Evolutionary conservation across 2,113 vertebrate genomes (phyloP).

Genomic region (Trogon melanurus): DNA sequence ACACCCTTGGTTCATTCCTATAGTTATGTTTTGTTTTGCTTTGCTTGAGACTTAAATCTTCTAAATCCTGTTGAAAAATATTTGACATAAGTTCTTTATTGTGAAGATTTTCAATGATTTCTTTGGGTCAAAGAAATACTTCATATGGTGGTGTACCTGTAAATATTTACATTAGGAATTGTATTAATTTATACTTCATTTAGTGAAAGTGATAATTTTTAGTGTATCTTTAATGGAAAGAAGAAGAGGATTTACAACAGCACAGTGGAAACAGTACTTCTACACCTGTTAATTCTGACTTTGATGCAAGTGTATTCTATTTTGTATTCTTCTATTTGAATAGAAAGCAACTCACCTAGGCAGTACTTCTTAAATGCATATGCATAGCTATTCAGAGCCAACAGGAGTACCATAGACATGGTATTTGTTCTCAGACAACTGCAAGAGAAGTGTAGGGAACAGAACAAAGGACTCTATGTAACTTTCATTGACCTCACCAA

Average conservation of each 20-base stretch:
- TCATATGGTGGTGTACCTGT: not conserved
- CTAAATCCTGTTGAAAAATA: not conserved
- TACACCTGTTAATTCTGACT: not conserved
- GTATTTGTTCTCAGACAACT: too few relatives aligned
- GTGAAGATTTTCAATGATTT: not conserved
- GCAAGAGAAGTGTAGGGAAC: too few relatives aligned
- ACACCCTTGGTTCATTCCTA: accelerated
- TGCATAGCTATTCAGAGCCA: not conserved
- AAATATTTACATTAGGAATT: not conserved
- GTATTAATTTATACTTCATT: not conserved
- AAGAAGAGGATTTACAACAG: not conserved
- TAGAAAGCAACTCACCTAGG: not conserved
- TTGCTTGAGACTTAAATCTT: not conserved
- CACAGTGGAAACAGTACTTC: not conserved
- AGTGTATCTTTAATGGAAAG: not conserved
- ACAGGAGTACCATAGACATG: too few relatives aligned
- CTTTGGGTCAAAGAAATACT: not conserved
- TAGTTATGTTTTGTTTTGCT: not conserved
- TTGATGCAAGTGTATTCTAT: not conserved
- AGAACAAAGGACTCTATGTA: too few relatives aligned
- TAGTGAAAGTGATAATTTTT: not conserved
- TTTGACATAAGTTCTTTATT: not conserved
- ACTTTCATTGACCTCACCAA: too few relatives aligned
- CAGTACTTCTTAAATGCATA: not conserved
- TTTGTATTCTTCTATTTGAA: not conserved